These are phyloP conservation scores for Aleiodes sp. DNA, from an alignment of 1,140 invertebrate species.

Conservation along the genomic window DNA sequence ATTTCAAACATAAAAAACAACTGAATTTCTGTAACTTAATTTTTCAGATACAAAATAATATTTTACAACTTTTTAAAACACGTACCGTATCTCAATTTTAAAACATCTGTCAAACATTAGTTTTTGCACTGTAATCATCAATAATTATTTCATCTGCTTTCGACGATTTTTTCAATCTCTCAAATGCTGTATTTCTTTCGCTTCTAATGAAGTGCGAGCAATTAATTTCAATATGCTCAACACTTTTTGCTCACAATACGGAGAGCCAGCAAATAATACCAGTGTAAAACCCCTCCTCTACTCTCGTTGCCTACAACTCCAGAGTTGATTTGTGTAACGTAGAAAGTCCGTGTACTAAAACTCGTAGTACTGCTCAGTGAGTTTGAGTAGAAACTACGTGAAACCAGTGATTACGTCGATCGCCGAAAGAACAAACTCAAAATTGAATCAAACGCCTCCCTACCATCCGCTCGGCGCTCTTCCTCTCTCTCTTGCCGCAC, in stretches of 20 bases:
- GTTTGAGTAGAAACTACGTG: constrained; percentile 44
- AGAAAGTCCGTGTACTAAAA: constrained; percentile 14
- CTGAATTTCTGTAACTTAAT: too few species aligned
- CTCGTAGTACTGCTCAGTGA: neutral
- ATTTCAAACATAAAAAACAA: too few species aligned
- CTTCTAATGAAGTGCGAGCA: too few species aligned
- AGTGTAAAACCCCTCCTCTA: neutral
- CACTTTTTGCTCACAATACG: neutral
- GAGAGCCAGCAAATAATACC: neutral
- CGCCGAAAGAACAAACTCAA: constrained; percentile 59
- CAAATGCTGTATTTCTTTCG: too few species aligned
- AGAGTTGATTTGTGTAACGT: constrained; percentile 26
- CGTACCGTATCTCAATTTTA: too few species aligned
- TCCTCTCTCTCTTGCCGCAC: neutral
- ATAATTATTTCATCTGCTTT: too few species aligned
- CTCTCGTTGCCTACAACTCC: neutral
- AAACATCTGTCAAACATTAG: too few species aligned
- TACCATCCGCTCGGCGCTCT: neutral
- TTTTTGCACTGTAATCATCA: too few species aligned
- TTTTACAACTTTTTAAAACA: too few species aligned
- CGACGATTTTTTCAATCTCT: too few species aligned
- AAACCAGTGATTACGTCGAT: constrained; percentile 59
- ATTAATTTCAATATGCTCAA: too few species aligned
- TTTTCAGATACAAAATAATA: too few species aligned
- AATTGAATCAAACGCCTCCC: constrained; percentile 58